Evolutionary conservation across 2,113 vertebrate species (phyloP), one percentile per base, ranked within the genome.

Genomic region (Embiotoca jacksoni): DNA sequence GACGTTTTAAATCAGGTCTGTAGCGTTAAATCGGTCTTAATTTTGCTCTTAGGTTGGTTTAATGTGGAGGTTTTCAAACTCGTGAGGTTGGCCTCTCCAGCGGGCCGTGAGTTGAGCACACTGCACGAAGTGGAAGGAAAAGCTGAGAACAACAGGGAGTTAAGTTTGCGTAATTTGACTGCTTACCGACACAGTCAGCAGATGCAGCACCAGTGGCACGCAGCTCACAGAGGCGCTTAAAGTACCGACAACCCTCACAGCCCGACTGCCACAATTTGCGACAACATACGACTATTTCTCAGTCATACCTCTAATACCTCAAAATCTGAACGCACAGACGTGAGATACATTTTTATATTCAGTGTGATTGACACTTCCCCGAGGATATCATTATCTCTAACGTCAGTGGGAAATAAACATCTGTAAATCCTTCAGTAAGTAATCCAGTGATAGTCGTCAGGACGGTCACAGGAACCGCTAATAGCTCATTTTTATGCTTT

Each of bases 111-210:
- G 14, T 15, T 36, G 31, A 33, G n/a, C 11, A 53, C 23, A 39
- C 44, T 49, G 46, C 7, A 59, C 1, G 23, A 23, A 23, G 23
- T 23, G 23, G 23, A 50, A 50, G 13, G 33, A 59, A 71, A 56
- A 16, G 55, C 31, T 46, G 54, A 58, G 59, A 53, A 68, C 69
- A 55, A 53, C 75, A 70, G 54, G 46, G 53, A 55, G 47, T 39
- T 3, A 23, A 14, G 44, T 72, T 54, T 9, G 44, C 68, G 37
- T 50, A 32, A n/a, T 61, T n/a, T 32, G 30, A 6, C 46, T 30
- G 32, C 33, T 49, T 55, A 75, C 60, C 33, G 47, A 46, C 9
- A 30, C 11, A 49, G 44, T 16, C 4, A 35, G 35, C 33, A 39
- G 49, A 4, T 23, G 35, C 23, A 59, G n/a, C 31, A 36, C 13